phyloP scores from a whole-genome alignment of 2,888 invertebrate genomes.

The Cancer borealis region DNA sequence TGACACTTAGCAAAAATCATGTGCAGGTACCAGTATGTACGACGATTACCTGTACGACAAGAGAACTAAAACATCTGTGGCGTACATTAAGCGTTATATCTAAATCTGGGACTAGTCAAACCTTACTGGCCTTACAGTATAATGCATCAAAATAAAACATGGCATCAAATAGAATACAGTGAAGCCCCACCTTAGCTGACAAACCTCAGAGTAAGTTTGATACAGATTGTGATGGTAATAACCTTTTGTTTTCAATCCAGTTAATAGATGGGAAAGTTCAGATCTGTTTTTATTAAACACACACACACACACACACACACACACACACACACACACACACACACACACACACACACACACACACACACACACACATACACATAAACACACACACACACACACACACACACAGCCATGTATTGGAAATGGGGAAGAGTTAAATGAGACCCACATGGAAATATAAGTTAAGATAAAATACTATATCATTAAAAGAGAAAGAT shows the following conservation, averaged over 20 bases:
- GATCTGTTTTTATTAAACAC: background rate
- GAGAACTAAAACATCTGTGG: background rate
- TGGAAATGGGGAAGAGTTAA: too few relatives aligned
- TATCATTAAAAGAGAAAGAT: too few relatives aligned
- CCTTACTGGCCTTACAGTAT: background rate
- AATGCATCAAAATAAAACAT: background rate
- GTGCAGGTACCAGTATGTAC: slow-evolving; percentile 6
- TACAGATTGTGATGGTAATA: background rate
- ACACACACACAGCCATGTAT: too few relatives aligned
- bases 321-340: too few relatives aligned
- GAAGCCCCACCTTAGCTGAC: background rate
- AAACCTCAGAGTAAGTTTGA: background rate
- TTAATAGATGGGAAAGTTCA: background rate
- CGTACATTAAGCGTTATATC: background rate
- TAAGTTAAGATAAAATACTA: too few relatives aligned
- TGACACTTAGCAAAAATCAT: background rate
- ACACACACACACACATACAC: too few relatives aligned
- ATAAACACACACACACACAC: too few relatives aligned
- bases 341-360: too few relatives aligned
- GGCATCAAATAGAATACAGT: background rate
- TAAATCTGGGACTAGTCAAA: slow-evolving; percentile 31
- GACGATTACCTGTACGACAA: background rate
- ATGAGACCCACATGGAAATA: too few relatives aligned
- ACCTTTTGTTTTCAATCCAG: background rate
- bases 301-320: background rate